These are phyloP conservation scores for Holocentrus rufus DNA, from an alignment of 2,797 vertebrate genomes.

Conservation along the genomic window DNA sequence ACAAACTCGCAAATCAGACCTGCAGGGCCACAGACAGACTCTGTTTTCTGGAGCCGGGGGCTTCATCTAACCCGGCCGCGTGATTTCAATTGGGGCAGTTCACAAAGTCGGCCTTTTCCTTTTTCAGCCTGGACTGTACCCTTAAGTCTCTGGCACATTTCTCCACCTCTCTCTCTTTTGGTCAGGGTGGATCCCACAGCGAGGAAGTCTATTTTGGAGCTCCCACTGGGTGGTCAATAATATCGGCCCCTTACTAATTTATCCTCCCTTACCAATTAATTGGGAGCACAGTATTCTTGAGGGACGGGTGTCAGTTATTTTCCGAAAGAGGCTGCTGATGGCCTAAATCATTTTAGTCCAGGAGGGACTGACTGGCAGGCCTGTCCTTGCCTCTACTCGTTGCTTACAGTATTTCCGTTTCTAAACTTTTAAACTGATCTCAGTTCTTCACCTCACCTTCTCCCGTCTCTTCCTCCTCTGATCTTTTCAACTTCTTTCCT, in stretches of 20 bases:
- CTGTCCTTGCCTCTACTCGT: constrained; percentile 28
- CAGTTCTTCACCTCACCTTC: too few relatives aligned
- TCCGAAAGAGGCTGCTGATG: constrained; percentile 70
- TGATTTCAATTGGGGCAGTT: constrained; percentile 62
- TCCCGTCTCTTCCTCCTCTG: not conserved
- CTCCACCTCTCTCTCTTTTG: constrained; percentile 58
- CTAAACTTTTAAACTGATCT: not conserved
- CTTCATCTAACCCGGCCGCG: constrained; percentile 55
- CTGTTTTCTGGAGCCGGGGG: constrained; percentile 46
- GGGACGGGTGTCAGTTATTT: constrained; percentile 79
- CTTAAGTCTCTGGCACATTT: constrained; percentile 75
- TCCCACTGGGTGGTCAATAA: constrained; percentile 76
- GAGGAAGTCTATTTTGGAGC: constrained; percentile 75
- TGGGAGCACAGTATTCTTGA: constrained; percentile 71
- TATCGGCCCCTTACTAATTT: constrained; percentile 71
- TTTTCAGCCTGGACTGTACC: constrained; percentile 56
- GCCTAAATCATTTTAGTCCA: constrained; percentile 73
- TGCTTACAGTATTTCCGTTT: constrained; percentile 21
- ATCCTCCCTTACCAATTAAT: constrained; percentile 77
- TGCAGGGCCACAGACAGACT: constrained; percentile 13
- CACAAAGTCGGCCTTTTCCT: constrained; percentile 52
- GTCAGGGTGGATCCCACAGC: constrained; percentile 67
- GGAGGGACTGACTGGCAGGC: constrained; percentile 42
- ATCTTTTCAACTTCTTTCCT: not conserved
- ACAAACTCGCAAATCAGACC: constrained; percentile 6